Percentiles rank a stretch among this genome's conserved stretches.
phyloP scores from a whole-genome alignment of 2,797 vertebrate species.

The Astyanax mexicanus region DNA sequence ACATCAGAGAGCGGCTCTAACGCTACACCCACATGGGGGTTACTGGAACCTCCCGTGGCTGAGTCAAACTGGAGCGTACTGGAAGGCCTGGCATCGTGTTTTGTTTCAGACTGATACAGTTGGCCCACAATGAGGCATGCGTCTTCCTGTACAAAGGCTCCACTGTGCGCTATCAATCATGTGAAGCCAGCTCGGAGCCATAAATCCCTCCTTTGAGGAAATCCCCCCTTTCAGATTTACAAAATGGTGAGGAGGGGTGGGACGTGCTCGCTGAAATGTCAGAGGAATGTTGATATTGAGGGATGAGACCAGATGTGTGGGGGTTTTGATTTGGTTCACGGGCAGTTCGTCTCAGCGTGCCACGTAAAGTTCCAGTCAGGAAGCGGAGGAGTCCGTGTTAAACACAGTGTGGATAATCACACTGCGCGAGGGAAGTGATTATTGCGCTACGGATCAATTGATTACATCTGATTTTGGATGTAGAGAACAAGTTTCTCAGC shows the following conservation, averaged over 20 bases:
- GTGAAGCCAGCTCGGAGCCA: constrained; percentile 74
- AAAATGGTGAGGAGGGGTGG: constrained; percentile 54
- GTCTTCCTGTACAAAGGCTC: constrained; percentile 82
- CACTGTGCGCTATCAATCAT: constrained; percentile 82
- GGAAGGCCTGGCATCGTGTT: constrained; percentile 75
- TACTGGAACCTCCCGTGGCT: constrained; percentile 79
- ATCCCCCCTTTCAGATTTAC: constrained; percentile 70
- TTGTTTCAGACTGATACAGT: constrained; percentile 79
- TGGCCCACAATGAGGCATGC: constrained; percentile 80
- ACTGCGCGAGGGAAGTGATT: neutral
- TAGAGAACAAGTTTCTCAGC: neutral
- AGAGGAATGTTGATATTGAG: constrained; percentile 47
- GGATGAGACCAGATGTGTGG: constrained; percentile 50
- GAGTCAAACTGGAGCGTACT: constrained; percentile 68
- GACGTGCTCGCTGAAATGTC: constrained; percentile 44
- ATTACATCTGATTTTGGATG: neutral
- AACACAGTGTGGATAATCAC: constrained; percentile 39
- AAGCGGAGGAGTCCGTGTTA: constrained; percentile 41
- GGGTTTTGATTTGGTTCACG: constrained; percentile 40
- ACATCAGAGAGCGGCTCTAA: constrained; percentile 84
- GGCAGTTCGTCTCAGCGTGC: constrained; percentile 28
- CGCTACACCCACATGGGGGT: constrained; percentile 86
- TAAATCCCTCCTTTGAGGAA: constrained; percentile 79
- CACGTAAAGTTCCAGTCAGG: constrained; percentile 38
- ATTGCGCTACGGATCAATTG: neutral